Percentiles rank a stretch among this genome's conserved stretches.
phyloP scores from a whole-genome alignment of 2,797 vertebrate genomes.

The Halcyon smyrnensis region DNA sequence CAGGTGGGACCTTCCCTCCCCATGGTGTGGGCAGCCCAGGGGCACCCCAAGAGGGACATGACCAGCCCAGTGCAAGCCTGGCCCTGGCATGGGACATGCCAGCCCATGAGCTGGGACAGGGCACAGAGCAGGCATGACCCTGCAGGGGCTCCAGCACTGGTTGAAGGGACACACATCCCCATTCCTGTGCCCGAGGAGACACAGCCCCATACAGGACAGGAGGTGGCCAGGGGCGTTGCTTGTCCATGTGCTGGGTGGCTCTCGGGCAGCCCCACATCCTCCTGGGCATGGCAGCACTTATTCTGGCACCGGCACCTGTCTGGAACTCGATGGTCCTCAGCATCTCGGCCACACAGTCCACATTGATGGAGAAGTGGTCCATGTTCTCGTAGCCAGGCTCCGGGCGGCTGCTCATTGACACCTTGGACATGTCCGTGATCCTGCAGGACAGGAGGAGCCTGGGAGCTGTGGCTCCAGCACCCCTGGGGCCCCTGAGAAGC shows the following conservation, averaged over 20 bases:
- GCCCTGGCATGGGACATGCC: neutral
- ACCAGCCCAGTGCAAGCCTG: no score
- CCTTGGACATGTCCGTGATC: slow-evolving; percentile 78
- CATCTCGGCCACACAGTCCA: slow-evolving; percentile 81
- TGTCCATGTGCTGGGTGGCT: neutral
- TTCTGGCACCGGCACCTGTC: slow-evolving; percentile 61
- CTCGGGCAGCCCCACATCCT: rapidly evolving
- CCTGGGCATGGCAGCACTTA: rapidly evolving
- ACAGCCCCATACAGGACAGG: rapidly evolving
- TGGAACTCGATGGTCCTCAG: slow-evolving; percentile 88
- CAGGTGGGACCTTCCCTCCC: neutral
- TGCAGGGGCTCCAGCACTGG: neutral
- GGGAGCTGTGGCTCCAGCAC: neutral
- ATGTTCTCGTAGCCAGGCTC: slow-evolving; percentile 86
- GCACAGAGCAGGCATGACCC: neutral
- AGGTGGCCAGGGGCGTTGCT: neutral
- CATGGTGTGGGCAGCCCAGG: neutral
- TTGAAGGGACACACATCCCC: neutral
- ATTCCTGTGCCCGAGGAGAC: neutral
- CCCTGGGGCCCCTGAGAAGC: rapidly evolving
- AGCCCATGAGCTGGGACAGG: neutral
- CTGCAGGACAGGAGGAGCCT: neutral
- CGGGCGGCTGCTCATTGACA: slow-evolving; percentile 78
- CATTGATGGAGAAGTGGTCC: slow-evolving; percentile 85
- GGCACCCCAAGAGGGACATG: rapidly evolving